phyloP scores from a whole-genome alignment of 2,797 vertebrate genomes.

The Cuniculus paca region DNA sequence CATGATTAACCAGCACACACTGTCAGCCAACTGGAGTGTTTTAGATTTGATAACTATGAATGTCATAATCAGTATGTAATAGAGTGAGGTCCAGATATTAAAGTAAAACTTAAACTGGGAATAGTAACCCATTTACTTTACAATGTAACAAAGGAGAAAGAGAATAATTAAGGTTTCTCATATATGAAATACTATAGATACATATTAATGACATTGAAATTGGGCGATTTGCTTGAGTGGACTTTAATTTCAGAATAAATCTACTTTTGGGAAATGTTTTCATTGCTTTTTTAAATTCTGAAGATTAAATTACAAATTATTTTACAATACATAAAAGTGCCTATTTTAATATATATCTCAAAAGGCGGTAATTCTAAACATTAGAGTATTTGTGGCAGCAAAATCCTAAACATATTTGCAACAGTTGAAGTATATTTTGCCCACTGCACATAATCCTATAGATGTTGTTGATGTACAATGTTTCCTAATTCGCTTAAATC shows the following conservation, averaged over 20 bases:
- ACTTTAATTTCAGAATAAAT: not conserved
- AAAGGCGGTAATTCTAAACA: not conserved
- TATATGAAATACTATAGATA: not conserved
- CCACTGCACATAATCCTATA: not conserved
- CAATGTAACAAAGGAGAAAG: not conserved
- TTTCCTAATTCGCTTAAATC: not conserved
- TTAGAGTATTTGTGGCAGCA: not conserved
- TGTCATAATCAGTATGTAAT: not conserved
- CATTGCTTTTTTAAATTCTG: conserved; percentile 17
- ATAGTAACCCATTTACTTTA: not conserved
- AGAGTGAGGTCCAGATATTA: not conserved
- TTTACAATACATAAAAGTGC: not conserved
- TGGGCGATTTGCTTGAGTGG: rapidly evolving
- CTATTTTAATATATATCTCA: not conserved
- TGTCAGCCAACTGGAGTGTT: not conserved
- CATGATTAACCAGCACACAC: not conserved
- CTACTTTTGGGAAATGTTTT: not conserved
- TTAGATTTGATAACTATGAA: not conserved
- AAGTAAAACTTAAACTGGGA: not conserved
- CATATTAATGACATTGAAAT: not conserved
- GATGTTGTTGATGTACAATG: not conserved
- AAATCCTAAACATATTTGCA: not conserved
- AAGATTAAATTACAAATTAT: conserved; percentile 16
- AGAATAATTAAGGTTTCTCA: not conserved
- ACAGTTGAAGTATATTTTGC: not conserved